Evolutionary conservation across 2,113 vertebrate species (phyloP).

Genomic region (Periophthalmodon schlosseri): DNA sequence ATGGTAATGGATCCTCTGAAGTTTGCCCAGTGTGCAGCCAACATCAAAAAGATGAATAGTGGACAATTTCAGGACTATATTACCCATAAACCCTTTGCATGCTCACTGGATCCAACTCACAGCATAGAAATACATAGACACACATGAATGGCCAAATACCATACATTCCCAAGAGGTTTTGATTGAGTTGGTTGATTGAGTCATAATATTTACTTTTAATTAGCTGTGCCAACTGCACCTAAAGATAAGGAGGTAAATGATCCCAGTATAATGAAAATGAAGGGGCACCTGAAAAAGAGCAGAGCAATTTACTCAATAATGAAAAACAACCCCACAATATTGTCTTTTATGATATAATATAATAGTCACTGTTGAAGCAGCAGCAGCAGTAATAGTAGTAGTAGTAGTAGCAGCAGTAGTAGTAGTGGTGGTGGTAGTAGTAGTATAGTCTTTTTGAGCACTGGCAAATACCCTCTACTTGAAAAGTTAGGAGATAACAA

Average conservation of each 20-base stretch:
- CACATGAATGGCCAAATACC: slow-evolving; percentile 36
- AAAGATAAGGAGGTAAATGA: slow-evolving; percentile 2
- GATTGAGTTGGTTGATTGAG: slow-evolving; percentile 6
- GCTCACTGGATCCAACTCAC: neutral
- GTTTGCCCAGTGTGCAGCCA: slow-evolving; percentile 9
- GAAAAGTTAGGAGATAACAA: too few species aligned
- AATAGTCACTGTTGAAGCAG: too few species aligned
- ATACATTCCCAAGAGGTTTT: slow-evolving; percentile 14
- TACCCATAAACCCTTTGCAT: slow-evolving; percentile 12
- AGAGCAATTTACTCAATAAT: neutral
- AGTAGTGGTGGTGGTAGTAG: too few species aligned
- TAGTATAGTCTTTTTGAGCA: too few species aligned
- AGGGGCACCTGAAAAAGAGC: neutral
- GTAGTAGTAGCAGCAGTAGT: too few species aligned
- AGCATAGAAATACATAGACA: neutral
- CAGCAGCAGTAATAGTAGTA: too few species aligned
- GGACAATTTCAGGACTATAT: slow-evolving; percentile 12
- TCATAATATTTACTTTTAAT: slow-evolving; percentile 52
- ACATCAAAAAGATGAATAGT: slow-evolving; percentile 39
- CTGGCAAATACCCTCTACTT: too few species aligned
- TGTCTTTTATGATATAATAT: too few species aligned
- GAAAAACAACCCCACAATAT: neutral
- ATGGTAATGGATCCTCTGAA: slow-evolving; percentile 45
- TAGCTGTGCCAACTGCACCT: slow-evolving; percentile 20
- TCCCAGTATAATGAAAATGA: neutral